A percentile compares a stretch with the other conserved stretches of the same genome.
Evolutionary conservation across 1,140 invertebrate species (phyloP).

Genomic region (Babylonia areolata): DNA sequence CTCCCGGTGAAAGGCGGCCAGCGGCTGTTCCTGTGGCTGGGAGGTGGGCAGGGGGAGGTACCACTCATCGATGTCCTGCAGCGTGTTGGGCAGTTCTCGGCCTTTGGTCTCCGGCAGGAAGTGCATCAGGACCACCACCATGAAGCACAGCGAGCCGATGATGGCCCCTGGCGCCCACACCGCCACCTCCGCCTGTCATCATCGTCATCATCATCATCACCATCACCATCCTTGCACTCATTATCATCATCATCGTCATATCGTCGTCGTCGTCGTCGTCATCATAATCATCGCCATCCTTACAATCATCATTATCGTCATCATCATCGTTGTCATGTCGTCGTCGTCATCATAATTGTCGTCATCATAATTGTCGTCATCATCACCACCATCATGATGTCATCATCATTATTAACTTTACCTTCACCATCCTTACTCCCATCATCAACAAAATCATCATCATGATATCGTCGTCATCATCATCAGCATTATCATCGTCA

Average conservation of each 20-base stretch:
- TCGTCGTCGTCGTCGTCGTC: background rate
- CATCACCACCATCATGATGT: no score
- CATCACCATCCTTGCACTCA: background rate
- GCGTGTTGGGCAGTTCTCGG: constrained; percentile 53
- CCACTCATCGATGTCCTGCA: constrained; percentile 55
- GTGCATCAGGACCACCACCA: constrained; percentile 42
- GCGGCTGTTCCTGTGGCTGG: no score
- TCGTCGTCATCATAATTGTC: no score
- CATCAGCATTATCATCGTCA: no score
- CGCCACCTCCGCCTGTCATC: constrained; percentile 30
- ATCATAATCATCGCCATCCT: background rate
- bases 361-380: no score
- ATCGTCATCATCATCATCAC: background rate
- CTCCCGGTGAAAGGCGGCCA: no score
- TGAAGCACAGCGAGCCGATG: constrained; percentile 40
- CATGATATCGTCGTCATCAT: no score
- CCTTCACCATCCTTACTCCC: no score
- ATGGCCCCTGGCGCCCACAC: constrained; percentile 56
- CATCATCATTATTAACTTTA: no score
- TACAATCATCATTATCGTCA: background rate
- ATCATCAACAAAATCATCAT: no score
- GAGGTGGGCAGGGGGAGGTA: background rate
- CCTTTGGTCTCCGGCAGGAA: constrained; percentile 62
- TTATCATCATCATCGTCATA: background rate
- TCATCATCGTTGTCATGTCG: background rate